Evolutionary conservation across 1,140 invertebrate genomes (phyloP), one percentile per base, ranked within the genome.

Genomic region (Uloborus diversus): DNA sequence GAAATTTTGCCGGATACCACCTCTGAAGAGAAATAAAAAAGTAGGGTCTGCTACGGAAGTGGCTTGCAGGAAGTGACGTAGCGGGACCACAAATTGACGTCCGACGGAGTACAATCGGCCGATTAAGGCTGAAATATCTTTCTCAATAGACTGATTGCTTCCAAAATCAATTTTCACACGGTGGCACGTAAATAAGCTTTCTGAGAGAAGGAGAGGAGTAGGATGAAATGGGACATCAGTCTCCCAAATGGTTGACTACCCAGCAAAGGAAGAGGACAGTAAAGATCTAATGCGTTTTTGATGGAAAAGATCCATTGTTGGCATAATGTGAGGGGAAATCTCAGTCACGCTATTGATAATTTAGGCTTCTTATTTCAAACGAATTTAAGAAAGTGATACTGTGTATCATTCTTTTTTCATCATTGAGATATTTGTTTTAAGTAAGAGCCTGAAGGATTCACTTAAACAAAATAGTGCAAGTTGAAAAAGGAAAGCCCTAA

Each of bases 201-300:
- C 33, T 57, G 56, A 30, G 57, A n/a, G 17, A n/a, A 57, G 25
- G 9, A 32, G 28, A 61, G 28, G 9, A 20, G 57, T 28, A n/a
- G n/a, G n/a, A n/a, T n/a, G n/a, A n/a, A n/a, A n/a, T n/a, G n/a
- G n/a, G n/a, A n/a, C n/a, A n/a, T n/a, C 37, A 42, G 9, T 13
- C 37, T 33, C 61, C 33, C 4, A 37, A 64, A 35, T 37, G 7
- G 20, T 17, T 42, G 1, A 42, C n/a, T n/a, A 28, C 28, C 27
- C 32, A 42, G 61, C 27, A 35, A 35, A 37, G 61, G 33, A 64
- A 64, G 35, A 35, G 61, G 32, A 17, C 23, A 37, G 14, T 23
- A 33, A 64, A 64, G 61, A 64, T 64, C 61, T 64, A 64, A 64
- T 64, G 61, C 61, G 61, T 64, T 64, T 64, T 64, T 64, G 61